Percentiles rank a stretch among this genome's conserved stretches.
These are phyloP conservation scores for Sitta europaea DNA, from an alignment of 2,113 vertebrate genomes.

Conservation along the genomic window DNA sequence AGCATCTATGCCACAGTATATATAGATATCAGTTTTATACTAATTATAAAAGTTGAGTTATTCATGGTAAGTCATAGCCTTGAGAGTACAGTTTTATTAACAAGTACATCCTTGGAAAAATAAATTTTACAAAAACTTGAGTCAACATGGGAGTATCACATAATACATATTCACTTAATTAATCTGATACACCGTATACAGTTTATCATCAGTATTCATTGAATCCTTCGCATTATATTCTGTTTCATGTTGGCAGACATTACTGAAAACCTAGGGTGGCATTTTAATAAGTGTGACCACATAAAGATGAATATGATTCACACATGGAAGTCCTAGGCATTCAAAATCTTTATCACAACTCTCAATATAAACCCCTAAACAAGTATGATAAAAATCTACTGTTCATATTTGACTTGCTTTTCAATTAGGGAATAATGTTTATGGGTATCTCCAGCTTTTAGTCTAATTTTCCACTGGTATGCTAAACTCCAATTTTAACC, in stretches of 20 bases:
- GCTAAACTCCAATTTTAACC: not conserved
- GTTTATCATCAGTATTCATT: not conserved
- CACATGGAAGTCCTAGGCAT: not conserved
- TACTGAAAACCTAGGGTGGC: not conserved
- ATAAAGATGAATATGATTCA: not conserved
- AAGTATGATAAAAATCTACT: not conserved
- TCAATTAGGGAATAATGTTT: not conserved
- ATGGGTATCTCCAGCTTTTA: not conserved
- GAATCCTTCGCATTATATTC: not conserved
- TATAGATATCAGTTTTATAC: not conserved
- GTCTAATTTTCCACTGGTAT: not conserved
- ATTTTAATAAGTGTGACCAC: constrained; percentile 8
- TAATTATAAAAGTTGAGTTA: not conserved
- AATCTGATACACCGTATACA: not conserved
- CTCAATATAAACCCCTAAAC: not conserved
- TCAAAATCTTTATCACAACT: not conserved
- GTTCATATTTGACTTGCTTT: not conserved
- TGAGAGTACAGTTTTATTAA: not conserved
- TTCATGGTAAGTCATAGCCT: not conserved
- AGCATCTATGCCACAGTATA: not conserved
- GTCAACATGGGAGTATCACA: not conserved
- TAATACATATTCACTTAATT: not conserved
- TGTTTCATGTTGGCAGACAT: not conserved
- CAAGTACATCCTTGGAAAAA: not conserved
- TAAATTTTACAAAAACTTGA: not conserved